Evolutionary conservation across 2,888 invertebrate species (phyloP).

Genomic region (Aleiodes leptofemur): DNA sequence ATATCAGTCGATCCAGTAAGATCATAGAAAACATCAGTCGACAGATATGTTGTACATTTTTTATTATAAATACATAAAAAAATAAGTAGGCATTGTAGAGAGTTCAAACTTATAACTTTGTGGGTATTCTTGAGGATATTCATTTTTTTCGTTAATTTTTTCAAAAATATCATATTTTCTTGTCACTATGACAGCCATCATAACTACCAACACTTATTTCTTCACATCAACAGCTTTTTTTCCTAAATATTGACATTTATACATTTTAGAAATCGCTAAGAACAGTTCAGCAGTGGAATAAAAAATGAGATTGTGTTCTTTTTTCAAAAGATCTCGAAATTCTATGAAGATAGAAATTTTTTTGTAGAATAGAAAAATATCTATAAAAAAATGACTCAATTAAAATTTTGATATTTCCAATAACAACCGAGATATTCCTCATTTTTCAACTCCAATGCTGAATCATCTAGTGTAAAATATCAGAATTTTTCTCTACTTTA

Average conservation of each 20-base stretch:
- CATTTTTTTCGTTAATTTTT: neutral
- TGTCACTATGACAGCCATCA: slow-evolving; percentile 13
- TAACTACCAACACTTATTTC: neutral
- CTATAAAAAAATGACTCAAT: no score
- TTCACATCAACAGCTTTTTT: neutral
- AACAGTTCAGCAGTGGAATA: neutral
- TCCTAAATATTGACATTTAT: neutral
- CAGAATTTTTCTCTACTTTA: neutral
- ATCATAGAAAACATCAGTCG: slow-evolving; percentile 28
- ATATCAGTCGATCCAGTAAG: slow-evolving; percentile 20
- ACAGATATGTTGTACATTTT: slow-evolving; percentile 25
- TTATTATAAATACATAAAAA: slow-evolving; percentile 30
- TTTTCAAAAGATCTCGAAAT: no score
- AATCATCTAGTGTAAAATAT: neutral
- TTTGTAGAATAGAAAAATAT: no score
- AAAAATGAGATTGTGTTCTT: neutral
- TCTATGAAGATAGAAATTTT: no score
- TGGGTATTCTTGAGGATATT: slow-evolving; percentile 5
- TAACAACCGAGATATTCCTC: no score
- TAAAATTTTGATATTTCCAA: no score
- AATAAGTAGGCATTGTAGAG: slow-evolving; percentile 26
- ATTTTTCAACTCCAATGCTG: neutral
- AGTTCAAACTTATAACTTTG: neutral
- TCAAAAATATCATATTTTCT: slow-evolving; percentile 5
- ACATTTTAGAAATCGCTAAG: neutral